Evolutionary conservation across 2,113 vertebrate species (phyloP), one percentile per base, ranked within the genome.

Genomic region (Columba livia): DNA sequence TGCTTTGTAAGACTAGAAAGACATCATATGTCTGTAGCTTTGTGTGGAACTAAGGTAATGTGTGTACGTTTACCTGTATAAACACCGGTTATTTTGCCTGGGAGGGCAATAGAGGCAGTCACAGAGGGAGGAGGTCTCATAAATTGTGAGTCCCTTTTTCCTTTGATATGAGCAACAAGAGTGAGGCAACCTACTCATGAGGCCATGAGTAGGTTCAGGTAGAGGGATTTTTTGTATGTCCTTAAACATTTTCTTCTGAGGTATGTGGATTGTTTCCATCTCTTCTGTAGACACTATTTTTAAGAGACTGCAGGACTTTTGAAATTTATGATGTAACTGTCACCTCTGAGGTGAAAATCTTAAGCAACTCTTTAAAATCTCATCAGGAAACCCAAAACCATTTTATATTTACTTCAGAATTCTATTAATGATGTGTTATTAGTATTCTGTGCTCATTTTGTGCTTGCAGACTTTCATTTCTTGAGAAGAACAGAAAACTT

Each of bases 31-130:
- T 53, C 31, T 54, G 21, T 82, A 47, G 53, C 38, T 78, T 89
- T 86, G 40, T 53, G 23, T 34, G 36, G 65, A 25, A 29, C 69
- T 78, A 14, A 56, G 36, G 38, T 65, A 54, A 13, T 11, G 8
- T 47, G 32, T 54, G 56, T 31, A 16, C 36, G 61, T 60, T 1
- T 6, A 15, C 0, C 0, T 10, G 11, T 20, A 7, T 47, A 3
- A 44, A 57, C 71, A 1, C 2, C 12, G 25, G 11, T 16, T 54
- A 12, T 51, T 85, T 73, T 64, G 29, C 38, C 34, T 75, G 74
- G 47, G 28, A 85, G 17, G 13, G 38, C 29, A 38, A 23, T 11
- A 61, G 58, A 40, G n/a, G 32, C 32, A 50, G 3, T 62, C 31
- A 47, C 1, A 0, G 48, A 53, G 31, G 42, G 54, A 69, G 12